Evolutionary conservation across 2,888 invertebrate genomes (phyloP).

Genomic region (Junonia oenone): DNA sequence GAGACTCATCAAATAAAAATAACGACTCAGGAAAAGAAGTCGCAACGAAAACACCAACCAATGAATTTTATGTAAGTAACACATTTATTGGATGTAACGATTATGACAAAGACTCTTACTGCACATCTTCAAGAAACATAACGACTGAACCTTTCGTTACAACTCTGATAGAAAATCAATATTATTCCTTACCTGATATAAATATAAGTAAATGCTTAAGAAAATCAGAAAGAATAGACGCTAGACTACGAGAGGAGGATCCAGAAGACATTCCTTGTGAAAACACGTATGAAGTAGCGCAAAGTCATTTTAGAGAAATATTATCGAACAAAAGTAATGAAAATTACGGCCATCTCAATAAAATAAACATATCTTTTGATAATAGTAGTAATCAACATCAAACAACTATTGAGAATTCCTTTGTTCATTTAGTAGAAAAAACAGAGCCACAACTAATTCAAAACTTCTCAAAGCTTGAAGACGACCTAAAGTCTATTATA

Average conservation of each 20-base stretch:
- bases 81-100: constrained; percentile 64
- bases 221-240: constrained; percentile 85
- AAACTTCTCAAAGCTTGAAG: constrained; percentile 63
- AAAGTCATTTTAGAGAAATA: constrained; percentile 65
- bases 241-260: constrained; percentile 80
- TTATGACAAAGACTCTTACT: constrained; percentile 57
- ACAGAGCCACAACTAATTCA: constrained; percentile 56
- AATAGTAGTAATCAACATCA: constrained; percentile 12
- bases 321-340: constrained; percentile 52
- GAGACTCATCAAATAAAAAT: constrained; percentile 58
- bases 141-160: constrained; percentile 73
- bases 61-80: constrained; percentile 62
- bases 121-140: constrained; percentile 66
- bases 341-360: constrained; percentile 67
- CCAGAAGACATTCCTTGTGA: constrained; percentile 65
- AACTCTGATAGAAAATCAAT: constrained; percentile 82
- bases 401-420: constrained; percentile 37
- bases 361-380: constrained; percentile 37
- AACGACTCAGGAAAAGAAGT: constrained; percentile 55
- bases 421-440: constrained; percentile 49
- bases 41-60: constrained; percentile 50
- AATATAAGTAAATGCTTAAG: constrained; percentile 84
- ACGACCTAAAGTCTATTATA: constrained; percentile 70
- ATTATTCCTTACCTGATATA: constrained; percentile 85
- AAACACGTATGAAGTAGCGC: constrained; percentile 68